Conservation (phyloP, 2,888 invertebrate species). For the Synergus laeviventris region DNA sequence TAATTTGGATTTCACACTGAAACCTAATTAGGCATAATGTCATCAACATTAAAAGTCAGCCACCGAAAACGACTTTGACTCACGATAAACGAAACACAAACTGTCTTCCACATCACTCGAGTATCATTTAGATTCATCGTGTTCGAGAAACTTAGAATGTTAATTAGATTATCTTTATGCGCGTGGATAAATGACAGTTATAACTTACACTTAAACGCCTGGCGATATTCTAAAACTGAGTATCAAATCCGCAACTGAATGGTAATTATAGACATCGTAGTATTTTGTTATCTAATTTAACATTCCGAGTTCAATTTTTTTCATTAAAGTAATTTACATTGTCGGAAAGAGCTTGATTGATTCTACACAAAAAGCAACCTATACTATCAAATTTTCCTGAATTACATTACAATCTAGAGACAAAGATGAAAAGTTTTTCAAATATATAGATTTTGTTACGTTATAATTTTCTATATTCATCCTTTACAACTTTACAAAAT, state of each 20-base stretch:
- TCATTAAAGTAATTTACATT: too few relatives aligned
- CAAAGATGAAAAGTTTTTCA: too few relatives aligned
- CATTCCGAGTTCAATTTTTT: too few relatives aligned
- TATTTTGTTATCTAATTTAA: too few relatives aligned
- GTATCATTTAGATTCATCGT: conserved; percentile 28
- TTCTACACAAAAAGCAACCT: too few relatives aligned
- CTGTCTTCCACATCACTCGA: conserved; percentile 4
- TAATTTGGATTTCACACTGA: conserved; percentile 8
- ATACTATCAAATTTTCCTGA: too few relatives aligned
- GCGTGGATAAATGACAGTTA: conserved; percentile 15
- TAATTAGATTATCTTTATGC: conserved; percentile 29
- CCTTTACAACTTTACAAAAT: too few relatives aligned
- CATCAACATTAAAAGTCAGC: conserved; percentile 17
- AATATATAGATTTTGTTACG: too few relatives aligned
- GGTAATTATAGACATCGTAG: too few relatives aligned
- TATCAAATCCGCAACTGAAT: conserved; percentile 5
- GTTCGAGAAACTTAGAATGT: conserved; percentile 28
- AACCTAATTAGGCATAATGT: conserved; percentile 1
- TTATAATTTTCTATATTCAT: too few relatives aligned
- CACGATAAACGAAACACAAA: conserved; percentile 49
- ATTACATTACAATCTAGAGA: too few relatives aligned
- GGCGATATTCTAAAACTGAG: conserved; percentile 13
- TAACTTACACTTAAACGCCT: conserved; percentile 21
- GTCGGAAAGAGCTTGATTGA: too few relatives aligned
- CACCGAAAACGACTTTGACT: conserved; percentile 44